A percentile compares a stretch with the other conserved stretches of the same genome.
Evolutionary conservation across 1,140 invertebrate species (phyloP).

Genomic region (Brachionus paranguensis): DNA sequence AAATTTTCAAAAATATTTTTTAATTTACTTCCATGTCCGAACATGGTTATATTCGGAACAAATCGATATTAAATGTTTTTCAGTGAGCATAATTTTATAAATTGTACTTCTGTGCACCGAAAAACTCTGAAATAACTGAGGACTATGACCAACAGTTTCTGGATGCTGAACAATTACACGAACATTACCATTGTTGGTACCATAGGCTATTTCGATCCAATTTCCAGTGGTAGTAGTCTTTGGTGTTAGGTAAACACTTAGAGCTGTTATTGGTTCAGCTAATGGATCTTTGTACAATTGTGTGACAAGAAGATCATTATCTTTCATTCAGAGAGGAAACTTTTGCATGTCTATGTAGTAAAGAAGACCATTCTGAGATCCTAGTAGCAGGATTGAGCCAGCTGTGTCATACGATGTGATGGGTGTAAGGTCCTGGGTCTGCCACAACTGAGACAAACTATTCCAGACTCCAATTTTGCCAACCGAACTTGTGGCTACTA

Average conservation of each 20-base stretch:
- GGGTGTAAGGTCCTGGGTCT: slow-evolving; percentile 52
- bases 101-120: slow-evolving; percentile 92
- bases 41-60: slow-evolving; percentile 97
- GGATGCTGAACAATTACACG: slow-evolving; percentile 96
- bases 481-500: slow-evolving; percentile 82
- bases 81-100: slow-evolving; percentile 81
- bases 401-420: slow-evolving; percentile 68
- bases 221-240: slow-evolving; percentile 75
- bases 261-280: slow-evolving; percentile 90
- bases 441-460: slow-evolving; percentile 93
- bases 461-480: slow-evolving; percentile 99
- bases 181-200: slow-evolving; percentile 86
- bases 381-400: slow-evolving; percentile 84
- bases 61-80: slow-evolving; percentile 91
- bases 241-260: slow-evolving; percentile 92
- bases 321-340: slow-evolving; percentile 95
- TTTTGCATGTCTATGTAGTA: slow-evolving; percentile 99
- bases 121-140: slow-evolving; percentile 94
- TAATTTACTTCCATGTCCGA: slow-evolving; percentile 69
- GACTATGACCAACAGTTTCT: slow-evolving; percentile 90
- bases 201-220: slow-evolving; percentile 91
- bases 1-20: background rate
- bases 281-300: slow-evolving; percentile 86
- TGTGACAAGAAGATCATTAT: slow-evolving; percentile 92
- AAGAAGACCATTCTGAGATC: slow-evolving; percentile 90